These are phyloP conservation scores for Liposcelis brunnea DNA, from an alignment of 2,888 invertebrate genomes.

Conservation along the genomic window DNA sequence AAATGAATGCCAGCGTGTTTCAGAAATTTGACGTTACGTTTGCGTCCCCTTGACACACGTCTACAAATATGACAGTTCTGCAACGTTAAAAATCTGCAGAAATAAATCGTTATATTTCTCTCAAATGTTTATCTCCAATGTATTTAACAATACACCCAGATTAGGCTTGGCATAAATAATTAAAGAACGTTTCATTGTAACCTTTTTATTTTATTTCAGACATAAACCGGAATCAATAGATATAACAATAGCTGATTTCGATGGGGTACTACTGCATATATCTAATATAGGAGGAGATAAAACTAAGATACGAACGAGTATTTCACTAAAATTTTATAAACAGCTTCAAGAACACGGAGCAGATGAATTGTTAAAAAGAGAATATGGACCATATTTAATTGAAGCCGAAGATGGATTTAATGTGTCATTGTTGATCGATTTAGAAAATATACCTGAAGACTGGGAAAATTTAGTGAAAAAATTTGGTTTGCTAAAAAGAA, in stretches of 20 bases:
- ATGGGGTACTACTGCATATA: conserved; percentile 96
- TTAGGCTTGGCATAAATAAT: too few relatives aligned
- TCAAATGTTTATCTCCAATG: too few relatives aligned
- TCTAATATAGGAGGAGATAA: conserved; percentile 94
- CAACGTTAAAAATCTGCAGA: too few relatives aligned
- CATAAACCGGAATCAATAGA: conserved; percentile 92
- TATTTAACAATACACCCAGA: too few relatives aligned
- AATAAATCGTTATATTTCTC: too few relatives aligned
- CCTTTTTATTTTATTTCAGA: too few relatives aligned
- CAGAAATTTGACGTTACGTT: too few relatives aligned
- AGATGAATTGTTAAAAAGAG: conserved; percentile 84
- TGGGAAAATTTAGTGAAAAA: conserved; percentile 81
- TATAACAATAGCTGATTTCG: conserved; percentile 91
- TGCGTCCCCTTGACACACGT: too few relatives aligned
- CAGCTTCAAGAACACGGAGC: conserved; percentile 97
- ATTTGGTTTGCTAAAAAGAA: conserved; percentile 85
- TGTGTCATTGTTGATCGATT: conserved; percentile 81
- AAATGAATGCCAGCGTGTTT: too few relatives aligned
- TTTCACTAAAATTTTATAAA: conserved; percentile 95
- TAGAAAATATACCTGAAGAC: conserved; percentile 80
- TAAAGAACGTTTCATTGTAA: too few relatives aligned
- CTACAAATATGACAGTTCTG: too few relatives aligned
- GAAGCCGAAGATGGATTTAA: conserved; percentile 87
- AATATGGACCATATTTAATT: conserved; percentile 71
- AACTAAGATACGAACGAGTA: conserved; percentile 94